A percentile compares a stretch with the other conserved stretches of the same genome.
Conservation (phyloP, 2,113 vertebrate genomes). For the Dendropsophus ebraccatus region DNA sequence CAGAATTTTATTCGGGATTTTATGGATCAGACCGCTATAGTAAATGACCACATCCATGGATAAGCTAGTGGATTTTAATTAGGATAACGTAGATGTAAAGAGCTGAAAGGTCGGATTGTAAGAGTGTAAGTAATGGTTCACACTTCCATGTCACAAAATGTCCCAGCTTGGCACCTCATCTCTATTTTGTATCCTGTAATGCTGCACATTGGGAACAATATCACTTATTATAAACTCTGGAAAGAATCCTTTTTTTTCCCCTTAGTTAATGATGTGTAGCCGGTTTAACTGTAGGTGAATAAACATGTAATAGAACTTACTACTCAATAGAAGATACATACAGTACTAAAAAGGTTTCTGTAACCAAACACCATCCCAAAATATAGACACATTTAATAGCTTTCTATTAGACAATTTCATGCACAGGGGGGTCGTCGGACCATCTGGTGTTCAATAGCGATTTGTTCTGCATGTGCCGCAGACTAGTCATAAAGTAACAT, state of each 20-base stretch:
- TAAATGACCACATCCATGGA: constrained; percentile 48
- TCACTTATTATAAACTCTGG: neutral
- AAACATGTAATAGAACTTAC: neutral
- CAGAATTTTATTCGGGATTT: constrained; percentile 43
- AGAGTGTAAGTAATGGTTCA: constrained; percentile 30
- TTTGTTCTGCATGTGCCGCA: neutral
- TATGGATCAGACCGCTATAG: constrained; percentile 46
- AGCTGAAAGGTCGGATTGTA: constrained; percentile 45
- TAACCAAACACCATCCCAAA: neutral
- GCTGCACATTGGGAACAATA: constrained; percentile 19
- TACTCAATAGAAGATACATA: neutral
- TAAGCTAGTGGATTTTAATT: constrained; percentile 48
- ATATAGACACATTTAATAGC: neutral
- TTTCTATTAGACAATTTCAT: neutral
- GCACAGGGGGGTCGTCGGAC: neutral
- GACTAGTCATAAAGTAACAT: neutral
- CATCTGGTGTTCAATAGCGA: neutral
- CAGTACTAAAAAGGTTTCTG: neutral
- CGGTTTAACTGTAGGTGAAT: neutral
- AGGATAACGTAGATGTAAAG: constrained; percentile 29
- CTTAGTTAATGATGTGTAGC: neutral
- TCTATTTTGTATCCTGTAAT: constrained; percentile 28
- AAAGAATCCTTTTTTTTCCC: constrained; percentile 14
- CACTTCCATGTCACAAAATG: constrained; percentile 47
- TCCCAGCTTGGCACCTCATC: constrained; percentile 40